A percentile compares a stretch with the other conserved stretches of the same genome.
Conservation (phyloP, 2,888 invertebrate species). For the Metalampra italica region DNA sequence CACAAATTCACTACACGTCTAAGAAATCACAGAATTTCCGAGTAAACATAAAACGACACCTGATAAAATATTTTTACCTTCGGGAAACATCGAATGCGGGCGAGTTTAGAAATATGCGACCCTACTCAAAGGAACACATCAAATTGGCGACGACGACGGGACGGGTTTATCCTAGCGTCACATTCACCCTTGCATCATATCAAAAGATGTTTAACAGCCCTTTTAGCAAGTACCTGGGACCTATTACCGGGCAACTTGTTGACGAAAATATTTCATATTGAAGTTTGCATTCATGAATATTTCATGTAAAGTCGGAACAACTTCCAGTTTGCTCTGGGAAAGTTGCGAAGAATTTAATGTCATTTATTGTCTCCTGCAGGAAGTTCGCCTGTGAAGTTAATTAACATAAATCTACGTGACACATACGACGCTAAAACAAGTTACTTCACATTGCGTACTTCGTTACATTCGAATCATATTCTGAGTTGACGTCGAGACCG, state of each 20-base stretch:
- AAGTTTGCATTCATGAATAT: slow-evolving; percentile 41
- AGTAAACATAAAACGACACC: slow-evolving; percentile 24
- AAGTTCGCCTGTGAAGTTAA: slow-evolving; percentile 4
- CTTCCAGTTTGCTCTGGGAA: slow-evolving; percentile 26
- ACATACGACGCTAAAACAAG: too few species aligned
- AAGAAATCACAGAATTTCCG: slow-evolving; percentile 22
- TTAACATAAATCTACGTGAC: slow-evolving; percentile 6
- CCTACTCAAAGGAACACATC: slow-evolving; percentile 34
- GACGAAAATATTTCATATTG: slow-evolving; percentile 43
- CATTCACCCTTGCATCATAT: slow-evolving; percentile 28
- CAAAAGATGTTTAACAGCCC: slow-evolving; percentile 25
- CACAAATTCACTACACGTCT: not conserved
- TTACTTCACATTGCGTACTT: too few species aligned
- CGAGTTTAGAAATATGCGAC: slow-evolving; percentile 35
- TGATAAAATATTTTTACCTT: slow-evolving; percentile 22
- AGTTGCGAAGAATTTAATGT: slow-evolving; percentile 41
- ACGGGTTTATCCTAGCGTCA: slow-evolving; percentile 16
- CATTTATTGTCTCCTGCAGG: slow-evolving; percentile 25
- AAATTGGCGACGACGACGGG: slow-evolving; percentile 22
- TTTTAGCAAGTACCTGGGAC: slow-evolving; percentile 24
- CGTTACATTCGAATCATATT: too few species aligned
- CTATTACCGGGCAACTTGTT: slow-evolving; percentile 21
- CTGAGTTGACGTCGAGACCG: too few species aligned
- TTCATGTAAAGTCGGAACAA: slow-evolving; percentile 34
- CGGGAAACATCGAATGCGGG: slow-evolving; percentile 27